These are phyloP conservation scores for Chanos chanos DNA, from an alignment of 2,797 vertebrate species.

Conservation along the genomic window DNA sequence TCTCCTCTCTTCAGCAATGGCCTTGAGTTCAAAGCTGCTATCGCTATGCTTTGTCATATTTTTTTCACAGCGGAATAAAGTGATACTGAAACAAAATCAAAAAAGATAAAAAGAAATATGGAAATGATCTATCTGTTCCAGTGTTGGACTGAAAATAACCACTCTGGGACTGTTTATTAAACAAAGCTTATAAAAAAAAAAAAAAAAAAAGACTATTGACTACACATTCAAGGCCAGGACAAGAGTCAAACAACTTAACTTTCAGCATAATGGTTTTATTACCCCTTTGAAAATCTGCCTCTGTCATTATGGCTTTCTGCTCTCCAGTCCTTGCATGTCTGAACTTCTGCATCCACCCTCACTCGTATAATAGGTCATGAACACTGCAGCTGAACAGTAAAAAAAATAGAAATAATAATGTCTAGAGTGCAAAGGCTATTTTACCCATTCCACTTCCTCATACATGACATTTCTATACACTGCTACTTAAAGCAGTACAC, in stretches of 20 bases:
- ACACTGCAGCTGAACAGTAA: conserved; percentile 2
- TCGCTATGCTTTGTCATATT: too few species aligned
- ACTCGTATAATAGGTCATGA: not conserved
- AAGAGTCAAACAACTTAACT: not conserved
- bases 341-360: not conserved
- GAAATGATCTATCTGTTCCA: too few species aligned
- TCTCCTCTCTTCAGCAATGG: too few species aligned
- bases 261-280: not conserved
- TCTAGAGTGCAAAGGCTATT: not conserved
- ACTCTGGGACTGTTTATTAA: not conserved
- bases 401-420: too few species aligned
- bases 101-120: too few species aligned
- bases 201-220: not conserved
- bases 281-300: not conserved
- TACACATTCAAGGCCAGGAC: not conserved
- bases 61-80: too few species aligned
- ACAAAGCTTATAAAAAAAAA: not conserved
- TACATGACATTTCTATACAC: too few species aligned
- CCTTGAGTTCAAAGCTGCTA: too few species aligned
- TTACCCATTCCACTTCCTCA: conserved; percentile 24
- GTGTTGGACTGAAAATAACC: not conserved
- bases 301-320: not conserved
- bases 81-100: too few species aligned
- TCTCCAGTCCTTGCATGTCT: not conserved
- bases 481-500: too few species aligned